These are phyloP conservation scores for Beaufortia kweichowensis DNA, from an alignment of 2,113 vertebrate species.

Conservation along the genomic window DNA sequence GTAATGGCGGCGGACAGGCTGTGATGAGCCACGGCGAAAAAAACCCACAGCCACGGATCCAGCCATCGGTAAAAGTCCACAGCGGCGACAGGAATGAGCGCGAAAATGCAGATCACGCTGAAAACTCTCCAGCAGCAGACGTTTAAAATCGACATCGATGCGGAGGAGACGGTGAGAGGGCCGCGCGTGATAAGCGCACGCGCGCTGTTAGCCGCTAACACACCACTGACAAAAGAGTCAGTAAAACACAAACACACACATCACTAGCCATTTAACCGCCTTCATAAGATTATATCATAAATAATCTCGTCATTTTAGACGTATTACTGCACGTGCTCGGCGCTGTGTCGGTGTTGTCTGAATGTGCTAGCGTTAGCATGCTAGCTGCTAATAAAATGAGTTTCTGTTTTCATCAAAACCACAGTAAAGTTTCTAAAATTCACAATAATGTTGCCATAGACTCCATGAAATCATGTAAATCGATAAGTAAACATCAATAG, in stretches of 20 bases:
- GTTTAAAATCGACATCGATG: constrained; percentile 89
- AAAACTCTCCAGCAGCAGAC: constrained; percentile 95
- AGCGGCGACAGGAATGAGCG: constrained; percentile 10
- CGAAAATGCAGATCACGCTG: constrained; percentile 89
- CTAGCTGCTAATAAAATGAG: constrained; percentile 3
- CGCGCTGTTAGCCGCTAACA: constrained; percentile 44
- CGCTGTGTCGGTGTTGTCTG: neutral
- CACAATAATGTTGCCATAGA: neutral
- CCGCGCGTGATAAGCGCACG: constrained; percentile 31
- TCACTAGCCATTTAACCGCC: no score
- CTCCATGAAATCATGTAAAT: neutral
- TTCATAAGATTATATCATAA: no score
- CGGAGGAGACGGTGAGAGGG: constrained; percentile 82
- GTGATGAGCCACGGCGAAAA: constrained; percentile 73
- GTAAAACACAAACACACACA: neutral
- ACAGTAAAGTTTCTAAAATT: neutral
- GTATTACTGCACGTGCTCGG: neutral
- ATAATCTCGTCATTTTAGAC: neutral
- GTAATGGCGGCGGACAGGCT: constrained; percentile 76
- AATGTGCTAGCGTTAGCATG: constrained; percentile 18
- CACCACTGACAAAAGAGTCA: neutral
- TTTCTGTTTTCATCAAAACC: neutral
- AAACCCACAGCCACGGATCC: constrained; percentile 53
- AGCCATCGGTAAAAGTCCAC: constrained; percentile 26
- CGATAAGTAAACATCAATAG: no score